Conservation (phyloP, 2,888 invertebrate species). For the Sinhomidia bicolor region DNA sequence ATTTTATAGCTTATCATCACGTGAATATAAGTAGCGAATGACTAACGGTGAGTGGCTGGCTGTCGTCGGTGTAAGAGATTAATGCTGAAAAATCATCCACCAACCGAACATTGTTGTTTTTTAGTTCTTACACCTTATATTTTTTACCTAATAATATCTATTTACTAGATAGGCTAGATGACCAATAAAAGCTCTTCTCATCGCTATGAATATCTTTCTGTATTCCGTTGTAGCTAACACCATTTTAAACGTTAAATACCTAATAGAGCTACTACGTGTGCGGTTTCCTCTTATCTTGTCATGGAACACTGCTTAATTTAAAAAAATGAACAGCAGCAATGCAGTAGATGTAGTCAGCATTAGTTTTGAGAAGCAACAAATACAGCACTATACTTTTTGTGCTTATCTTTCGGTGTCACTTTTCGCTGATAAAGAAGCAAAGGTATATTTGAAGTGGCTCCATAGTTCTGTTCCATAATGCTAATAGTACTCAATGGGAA, state of each 20-base stretch:
- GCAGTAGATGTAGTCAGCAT: neutral
- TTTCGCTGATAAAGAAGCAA: neutral
- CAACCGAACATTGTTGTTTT: too few species aligned
- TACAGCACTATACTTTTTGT: neutral
- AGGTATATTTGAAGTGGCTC: neutral
- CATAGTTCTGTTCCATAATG: neutral
- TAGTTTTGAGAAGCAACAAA: too few species aligned
- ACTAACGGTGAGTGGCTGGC: too few species aligned
- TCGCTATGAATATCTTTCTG: too few species aligned
- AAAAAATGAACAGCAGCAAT: neutral
- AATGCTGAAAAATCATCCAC: too few species aligned
- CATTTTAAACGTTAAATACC: too few species aligned
- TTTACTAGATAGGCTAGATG: constrained; percentile 36
- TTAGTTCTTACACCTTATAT: too few species aligned
- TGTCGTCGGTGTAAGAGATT: too few species aligned
- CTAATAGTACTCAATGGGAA: neutral
- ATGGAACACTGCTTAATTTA: constrained; percentile 33
- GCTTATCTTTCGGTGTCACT: constrained; percentile 1
- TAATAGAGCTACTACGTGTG: too few species aligned
- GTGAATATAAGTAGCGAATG: too few species aligned
- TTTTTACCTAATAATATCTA: constrained; percentile 5
- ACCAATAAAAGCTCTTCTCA: too few species aligned
- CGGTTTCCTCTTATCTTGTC: constrained; percentile 6
- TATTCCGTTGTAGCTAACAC: neutral
- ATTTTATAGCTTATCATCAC: too few species aligned